Evolutionary conservation across 2,888 invertebrate genomes (phyloP), one percentile per base, ranked within the genome.

Genomic region (Brachyptera putata): DNA sequence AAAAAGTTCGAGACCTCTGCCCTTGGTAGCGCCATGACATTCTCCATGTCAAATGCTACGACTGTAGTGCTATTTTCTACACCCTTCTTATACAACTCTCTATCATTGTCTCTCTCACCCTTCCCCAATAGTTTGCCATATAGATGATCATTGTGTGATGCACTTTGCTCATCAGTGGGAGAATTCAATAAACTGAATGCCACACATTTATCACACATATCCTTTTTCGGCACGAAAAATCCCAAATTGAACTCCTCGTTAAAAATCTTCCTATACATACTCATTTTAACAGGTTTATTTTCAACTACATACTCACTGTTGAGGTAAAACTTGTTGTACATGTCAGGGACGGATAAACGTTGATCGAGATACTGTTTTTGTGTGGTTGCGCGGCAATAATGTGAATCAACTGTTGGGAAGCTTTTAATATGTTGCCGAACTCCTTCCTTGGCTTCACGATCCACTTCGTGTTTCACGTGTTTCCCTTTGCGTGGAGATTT

Each of bases 181-280:
- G 14, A 22, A 30, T 4, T 14, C 16, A 43, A 7, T 25, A 13
- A 21, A 22, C 63, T 49, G 60, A 62, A 66, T 39, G 56, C 34
- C 50, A 24, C 34, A 57, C 66, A 67, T 16, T 64, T 57, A 13
- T 62, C 61, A 61, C 66, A 68, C 57, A 64, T 64, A 39, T 68
- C 67, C 37, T 67, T 67, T 53, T 68, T 68, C 11, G 67, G 64
- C 5, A 59, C 43, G 60, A 58, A 60, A 56, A 66, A 67, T 11
- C 63, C 64, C 24, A 64, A 56, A 60, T 65, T 66, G 48, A 62
- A 66, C 46, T 66, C 61, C 46, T 26, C 56, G 37, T 61, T 56
- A 43, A 66, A 67, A 43, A 66, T 62, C 60, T 57, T 60, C 26
- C 65, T 36, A 58, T 64, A 67, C 14, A 61, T 63, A 56, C 63